Base-by-base conservation (phyloP, 2,888 invertebrate species). In the Acrobasis consociella region DNA sequence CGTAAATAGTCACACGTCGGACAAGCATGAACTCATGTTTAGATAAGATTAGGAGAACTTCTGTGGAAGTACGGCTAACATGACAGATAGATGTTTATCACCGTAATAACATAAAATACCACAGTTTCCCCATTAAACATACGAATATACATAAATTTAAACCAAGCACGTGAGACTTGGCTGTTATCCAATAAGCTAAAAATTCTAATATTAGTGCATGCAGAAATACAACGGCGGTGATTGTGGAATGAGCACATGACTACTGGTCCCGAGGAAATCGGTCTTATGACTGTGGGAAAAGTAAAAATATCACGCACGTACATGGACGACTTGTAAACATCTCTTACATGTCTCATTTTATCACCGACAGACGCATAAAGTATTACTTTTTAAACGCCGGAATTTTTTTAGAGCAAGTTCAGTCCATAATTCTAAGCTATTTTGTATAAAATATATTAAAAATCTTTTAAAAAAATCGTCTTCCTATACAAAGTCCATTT, bases 121-220 rank as follows among this genome's bases (percentile, higher is more conserved):
- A 37, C 39, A 17, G 11, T 38, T 59, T 10, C 10, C 10, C 13
- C 10, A 52, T 53, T 31, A 58, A 49, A 37, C 5, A 22, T 42
- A 52, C 16, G 73, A 75, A 77, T 74, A 74, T 68, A 68, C 72
- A 75, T 77, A 77, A 78, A 77, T 80, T 79, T 76, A 63, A 77
- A 76, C 69, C 67, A 72, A 79, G 78, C 85, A 85, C 85, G 83
- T 85, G 86, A 86, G 74, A 69, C 67, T 78, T 92, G 92, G 92
- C 91, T 82, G 73, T 76, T 71, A 68, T 86, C 92, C 92, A 92
- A 81, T 75, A 79, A 76, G 82, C 89, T 86, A 85, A 89, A 90
- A 88, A 83, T 77, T 85, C 91, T 91, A 91, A 87, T 86, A 90
- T 86, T 91, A 91, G 89, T 83, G 73, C 78, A 81, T 72, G 81